A percentile compares a stretch with the other conserved stretches of the same genome.
Evolutionary conservation across 2,797 vertebrate species (phyloP).

Genomic region (Streptopelia turtur): DNA sequence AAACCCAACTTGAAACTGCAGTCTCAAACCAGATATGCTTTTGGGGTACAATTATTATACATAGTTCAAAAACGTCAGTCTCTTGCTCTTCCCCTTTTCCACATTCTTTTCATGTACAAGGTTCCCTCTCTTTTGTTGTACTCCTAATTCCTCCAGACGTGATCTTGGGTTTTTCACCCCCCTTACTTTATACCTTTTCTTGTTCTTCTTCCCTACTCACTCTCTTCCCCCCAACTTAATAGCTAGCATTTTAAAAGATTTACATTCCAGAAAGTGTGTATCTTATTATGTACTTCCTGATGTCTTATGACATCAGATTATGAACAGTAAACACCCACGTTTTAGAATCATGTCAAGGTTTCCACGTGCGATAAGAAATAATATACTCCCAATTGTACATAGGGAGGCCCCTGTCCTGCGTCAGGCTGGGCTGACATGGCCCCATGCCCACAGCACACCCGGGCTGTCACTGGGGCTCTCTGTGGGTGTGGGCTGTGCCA

Average conservation of each 20-base stretch:
- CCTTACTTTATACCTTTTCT: neutral
- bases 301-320: slow-evolving; percentile 52
- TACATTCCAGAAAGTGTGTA: slow-evolving; percentile 72
- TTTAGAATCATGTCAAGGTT: slow-evolving; percentile 36
- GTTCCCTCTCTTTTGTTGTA: slow-evolving; percentile 2
- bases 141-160: neutral
- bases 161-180: neutral
- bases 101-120: neutral
- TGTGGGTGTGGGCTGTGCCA: neutral
- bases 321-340: slow-evolving; percentile 32
- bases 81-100: neutral
- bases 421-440: slow-evolving; percentile 25
- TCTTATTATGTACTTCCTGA: slow-evolving; percentile 60
- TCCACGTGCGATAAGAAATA: slow-evolving; percentile 66
- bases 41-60: slow-evolving; percentile 70
- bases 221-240: slow-evolving; percentile 2
- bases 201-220: neutral
- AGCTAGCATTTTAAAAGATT: slow-evolving; percentile 64
- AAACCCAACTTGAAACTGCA: slow-evolving; percentile 53
- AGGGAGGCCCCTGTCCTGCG: slow-evolving; percentile 47
- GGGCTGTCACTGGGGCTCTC: slow-evolving; percentile 31
- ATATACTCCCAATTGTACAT: slow-evolving; percentile 63
- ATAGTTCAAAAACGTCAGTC: slow-evolving; percentile 35
- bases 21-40: slow-evolving; percentile 41
- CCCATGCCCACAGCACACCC: neutral